Conservation (phyloP, 30 jellyfish, hydroid and myxozoan species). For the Morbakka virulenta region DNA sequence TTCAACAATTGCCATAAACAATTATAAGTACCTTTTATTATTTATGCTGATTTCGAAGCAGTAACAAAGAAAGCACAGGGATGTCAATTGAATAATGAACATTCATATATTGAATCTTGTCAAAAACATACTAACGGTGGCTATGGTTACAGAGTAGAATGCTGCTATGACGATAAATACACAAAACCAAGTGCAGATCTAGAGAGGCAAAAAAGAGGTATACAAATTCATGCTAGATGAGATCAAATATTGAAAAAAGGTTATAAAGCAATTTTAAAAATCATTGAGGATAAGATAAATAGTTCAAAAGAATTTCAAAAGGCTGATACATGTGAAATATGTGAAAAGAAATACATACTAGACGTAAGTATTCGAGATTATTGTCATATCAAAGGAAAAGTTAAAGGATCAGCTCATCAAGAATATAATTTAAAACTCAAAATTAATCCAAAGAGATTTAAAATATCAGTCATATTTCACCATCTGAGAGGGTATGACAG, state of each 20-base stretch:
- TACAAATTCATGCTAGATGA: slow-evolving; percentile 31
- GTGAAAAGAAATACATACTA: slow-evolving; percentile 16
- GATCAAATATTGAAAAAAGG: slow-evolving; percentile 7
- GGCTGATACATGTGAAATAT: slow-evolving; percentile 6
- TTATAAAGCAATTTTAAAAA: slow-evolving; percentile 2
- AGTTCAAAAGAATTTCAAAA: slow-evolving; percentile 7
- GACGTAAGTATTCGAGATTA: slow-evolving; percentile 42
- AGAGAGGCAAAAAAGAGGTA: slow-evolving; percentile 49
- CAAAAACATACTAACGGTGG: too few relatives aligned
- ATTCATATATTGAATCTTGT: too few relatives aligned
- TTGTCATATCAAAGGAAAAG: slow-evolving; percentile 42
- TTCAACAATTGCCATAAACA: too few relatives aligned
- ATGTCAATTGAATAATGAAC: too few relatives aligned
- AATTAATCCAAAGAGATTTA: slow-evolving; percentile 18
- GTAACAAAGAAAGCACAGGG: too few relatives aligned
- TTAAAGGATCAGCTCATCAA: slow-evolving; percentile 53
- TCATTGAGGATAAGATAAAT: slow-evolving; percentile 16
- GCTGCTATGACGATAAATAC: slow-evolving; percentile 13
- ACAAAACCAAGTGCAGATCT: slow-evolving; percentile 3
- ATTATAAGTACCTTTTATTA: too few relatives aligned
- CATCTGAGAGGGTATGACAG: too few relatives aligned
- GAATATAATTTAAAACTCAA: slow-evolving; percentile 34
- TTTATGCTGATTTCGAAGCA: too few relatives aligned
- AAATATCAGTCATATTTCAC: too few relatives aligned
- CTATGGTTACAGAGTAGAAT: too few relatives aligned